phyloP scores from a whole-genome alignment of 30 jellyfish, hydroid and myxozoan genomes.

The Aurelia coerulea region DNA sequence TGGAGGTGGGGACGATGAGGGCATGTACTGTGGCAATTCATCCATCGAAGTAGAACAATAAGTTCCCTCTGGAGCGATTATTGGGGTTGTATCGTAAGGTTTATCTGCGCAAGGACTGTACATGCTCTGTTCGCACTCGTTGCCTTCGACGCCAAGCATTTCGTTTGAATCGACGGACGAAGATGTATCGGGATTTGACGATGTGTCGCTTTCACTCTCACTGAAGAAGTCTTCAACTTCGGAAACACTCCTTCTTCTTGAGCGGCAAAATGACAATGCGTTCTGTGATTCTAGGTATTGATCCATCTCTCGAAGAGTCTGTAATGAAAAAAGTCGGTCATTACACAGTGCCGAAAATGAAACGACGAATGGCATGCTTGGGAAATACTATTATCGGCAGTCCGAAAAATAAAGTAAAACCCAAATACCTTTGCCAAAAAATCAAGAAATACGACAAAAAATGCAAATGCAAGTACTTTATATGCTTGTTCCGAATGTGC shows the following conservation, averaged over 20 bases:
- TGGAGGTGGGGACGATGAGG: slow-evolving; percentile 76
- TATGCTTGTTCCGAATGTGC: background rate
- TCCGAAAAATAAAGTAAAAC: too few relatives aligned
- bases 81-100: slow-evolving; percentile 24
- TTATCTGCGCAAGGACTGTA: slow-evolving; percentile 51
- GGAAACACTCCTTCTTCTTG: slow-evolving; percentile 80
- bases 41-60: slow-evolving; percentile 38
- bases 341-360: background rate
- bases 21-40: slow-evolving; percentile 39
- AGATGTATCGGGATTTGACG: slow-evolving; percentile 87
- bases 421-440: too few relatives aligned
- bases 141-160: slow-evolving; percentile 32
- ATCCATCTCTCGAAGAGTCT: slow-evolving; percentile 99
- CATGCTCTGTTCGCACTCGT: slow-evolving; percentile 58
- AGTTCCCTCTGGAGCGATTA: slow-evolving; percentile 30
- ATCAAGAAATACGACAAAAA: too few relatives aligned
- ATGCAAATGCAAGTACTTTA: background rate
- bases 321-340: slow-evolving; percentile 25
- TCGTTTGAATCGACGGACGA: slow-evolving; percentile 81
- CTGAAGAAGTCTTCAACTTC: slow-evolving; percentile 94
- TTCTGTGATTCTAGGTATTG: slow-evolving; percentile 81
- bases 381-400: too few relatives aligned
- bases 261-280: slow-evolving; percentile 49
- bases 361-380: too few relatives aligned
- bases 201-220: slow-evolving; percentile 94